Base-by-base conservation (phyloP, 2,888 invertebrate genomes). In the Phyllotreta cruciferae region DNA sequence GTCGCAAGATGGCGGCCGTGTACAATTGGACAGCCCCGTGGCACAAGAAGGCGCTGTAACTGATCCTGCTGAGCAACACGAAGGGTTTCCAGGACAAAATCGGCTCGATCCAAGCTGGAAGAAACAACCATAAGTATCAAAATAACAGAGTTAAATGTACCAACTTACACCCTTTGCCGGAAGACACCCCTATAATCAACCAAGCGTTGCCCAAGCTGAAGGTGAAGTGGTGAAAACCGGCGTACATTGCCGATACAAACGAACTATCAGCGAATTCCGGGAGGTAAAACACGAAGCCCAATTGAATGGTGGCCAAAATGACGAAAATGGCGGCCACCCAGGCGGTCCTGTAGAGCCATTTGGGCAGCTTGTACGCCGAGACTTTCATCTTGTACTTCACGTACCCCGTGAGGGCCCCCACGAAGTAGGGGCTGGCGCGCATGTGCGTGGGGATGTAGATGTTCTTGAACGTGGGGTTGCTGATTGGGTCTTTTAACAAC, bases 401-500 rank as follows among this genome's bases (percentile, higher is more conserved):
- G 50, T 74, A 77, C 6, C 75, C 77, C 6, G 73, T 70, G 0
- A 74, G 54, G 55, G 75, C 74, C n/a, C 77, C 77, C 10, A 77
- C 64, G 47, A 76, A 71, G 60, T 77, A 77, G 5, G 77, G 76
- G 60, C 71, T 74, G 8, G 75, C 75, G 34, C 77, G 66, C 70
- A 76, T 71, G 54, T 78, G 77, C 2, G 74, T 72, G 1, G 76
- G 77, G 37, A 74, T 74, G 68, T 78, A 77, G 41, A 75, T 70
- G 34, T 68, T 68, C 47, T 69, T 70, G 61, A 74, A 78, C 1
- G 73, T 73, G 6, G 66, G 52, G 52, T 73, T 73, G 39, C 70
- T 34, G 4, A 73, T 68, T 37, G 76, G 76, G 63, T 77, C 76
- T 35, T 66, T 68, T n/a, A 77, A 56, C 6, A 75, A 69, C 38